phyloP scores from a whole-genome alignment of 1,140 invertebrate species.

The Lamellibrachia luymesi region DNA sequence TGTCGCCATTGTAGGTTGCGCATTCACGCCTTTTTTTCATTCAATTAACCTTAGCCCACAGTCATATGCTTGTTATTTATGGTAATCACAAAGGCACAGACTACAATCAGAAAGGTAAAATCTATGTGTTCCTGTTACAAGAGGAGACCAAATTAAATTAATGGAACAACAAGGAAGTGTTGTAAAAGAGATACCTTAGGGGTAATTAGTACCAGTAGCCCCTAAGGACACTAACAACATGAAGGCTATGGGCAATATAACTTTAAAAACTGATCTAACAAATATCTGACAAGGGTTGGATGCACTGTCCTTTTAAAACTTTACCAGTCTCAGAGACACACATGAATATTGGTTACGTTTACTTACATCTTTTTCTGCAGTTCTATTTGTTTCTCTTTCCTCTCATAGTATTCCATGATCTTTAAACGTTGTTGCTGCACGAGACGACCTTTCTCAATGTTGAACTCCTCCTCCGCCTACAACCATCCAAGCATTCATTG shows the following conservation, averaged over 20 bases:
- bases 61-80: not conserved
- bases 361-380: conserved; percentile 96
- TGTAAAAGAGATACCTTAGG: not conserved
- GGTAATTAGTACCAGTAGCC: no score
- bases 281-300: not conserved
- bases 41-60: no score
- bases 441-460: conserved; percentile 97
- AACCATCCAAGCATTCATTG: conserved; percentile 20
- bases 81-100: not conserved
- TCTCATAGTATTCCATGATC: conserved; percentile 99
- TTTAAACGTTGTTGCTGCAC: conserved; percentile 97
- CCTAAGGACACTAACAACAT: not conserved
- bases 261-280: not conserved
- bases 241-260: not conserved
- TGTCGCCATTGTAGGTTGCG: not conserved
- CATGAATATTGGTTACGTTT: not conserved
- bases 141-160: not conserved
- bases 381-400: conserved; percentile 99
- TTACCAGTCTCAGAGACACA: not conserved
- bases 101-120: not conserved
- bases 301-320: no score
- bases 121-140: not conserved
- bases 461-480: conserved; percentile 97
- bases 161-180: not conserved
- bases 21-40: not conserved